phyloP scores from a whole-genome alignment of 2,888 invertebrate genomes.

The Trileptium ribeirensis region DNA sequence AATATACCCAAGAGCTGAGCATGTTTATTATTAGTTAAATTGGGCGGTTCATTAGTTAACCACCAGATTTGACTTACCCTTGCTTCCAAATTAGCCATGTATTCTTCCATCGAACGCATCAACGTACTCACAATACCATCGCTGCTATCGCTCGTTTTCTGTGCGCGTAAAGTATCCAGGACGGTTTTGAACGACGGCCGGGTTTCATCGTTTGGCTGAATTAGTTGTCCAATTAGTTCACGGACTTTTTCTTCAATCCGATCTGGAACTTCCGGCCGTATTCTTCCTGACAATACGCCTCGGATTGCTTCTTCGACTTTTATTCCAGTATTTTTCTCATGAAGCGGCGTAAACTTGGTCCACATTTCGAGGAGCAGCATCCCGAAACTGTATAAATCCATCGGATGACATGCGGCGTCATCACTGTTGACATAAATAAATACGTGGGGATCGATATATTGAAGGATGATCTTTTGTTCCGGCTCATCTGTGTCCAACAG shows the following conservation, averaged over 20 bases:
- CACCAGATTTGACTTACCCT: too few species aligned
- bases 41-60: too few species aligned
- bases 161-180: background rate
- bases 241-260: background rate
- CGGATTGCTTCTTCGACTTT: background rate
- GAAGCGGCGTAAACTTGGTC: background rate
- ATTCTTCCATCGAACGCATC: constrained; percentile 15
- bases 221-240: background rate
- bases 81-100: constrained; percentile 5
- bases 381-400: constrained; percentile 1
- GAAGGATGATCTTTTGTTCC: background rate
- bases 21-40: too few species aligned
- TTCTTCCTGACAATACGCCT: background rate
- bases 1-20: too few species aligned
- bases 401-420: background rate
- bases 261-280: background rate
- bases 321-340: background rate
- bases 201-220: background rate
- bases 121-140: constrained; percentile 6
- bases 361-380: constrained; percentile 3
- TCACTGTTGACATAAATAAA: background rate
- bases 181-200: background rate
- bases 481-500: background rate
- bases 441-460: background rate
- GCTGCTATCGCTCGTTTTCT: background rate